phyloP scores from a whole-genome alignment of 2,888 invertebrate species.

The Blomia tropicalis region DNA sequence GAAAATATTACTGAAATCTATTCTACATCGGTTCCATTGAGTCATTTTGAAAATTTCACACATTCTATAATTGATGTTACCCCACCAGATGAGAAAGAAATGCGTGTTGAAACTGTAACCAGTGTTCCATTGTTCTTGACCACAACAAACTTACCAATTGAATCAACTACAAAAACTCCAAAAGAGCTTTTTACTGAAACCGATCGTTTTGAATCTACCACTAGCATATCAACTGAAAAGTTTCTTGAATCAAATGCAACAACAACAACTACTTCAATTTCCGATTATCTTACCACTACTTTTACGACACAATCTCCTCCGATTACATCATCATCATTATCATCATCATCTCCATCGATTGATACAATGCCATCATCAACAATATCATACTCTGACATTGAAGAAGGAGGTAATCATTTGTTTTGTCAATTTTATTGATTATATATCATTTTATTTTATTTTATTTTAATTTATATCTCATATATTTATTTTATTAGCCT shows the following conservation, averaged over 20 bases:
- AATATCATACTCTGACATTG: constrained; percentile 5
- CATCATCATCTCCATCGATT: constrained; percentile 7
- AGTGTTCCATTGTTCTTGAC: too few species aligned
- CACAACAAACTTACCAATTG: too few species aligned
- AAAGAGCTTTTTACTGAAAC: too few species aligned
- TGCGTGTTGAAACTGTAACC: too few species aligned
- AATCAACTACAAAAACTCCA: too few species aligned
- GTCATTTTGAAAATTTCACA: too few species aligned
- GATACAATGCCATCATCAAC: not conserved
- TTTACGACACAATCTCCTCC: not conserved
- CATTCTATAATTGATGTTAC: too few species aligned
- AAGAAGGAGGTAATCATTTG: constrained; percentile 19
- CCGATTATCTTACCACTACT: not conserved
- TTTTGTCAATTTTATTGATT: not conserved
- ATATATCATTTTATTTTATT: constrained; percentile 1
- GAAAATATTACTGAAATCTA: too few species aligned
- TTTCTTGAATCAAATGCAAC: constrained; percentile 4
- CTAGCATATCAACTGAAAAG: not conserved
- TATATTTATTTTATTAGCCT: constrained; percentile 44
- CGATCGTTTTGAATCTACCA: too few species aligned
- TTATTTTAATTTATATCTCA: too few species aligned
- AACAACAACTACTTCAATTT: not conserved
- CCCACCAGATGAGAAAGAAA: too few species aligned
- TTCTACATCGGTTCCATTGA: too few species aligned
- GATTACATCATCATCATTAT: not conserved